Evolutionary conservation across 2,888 invertebrate genomes (phyloP).

Genomic region (Apotomis turbidana): DNA sequence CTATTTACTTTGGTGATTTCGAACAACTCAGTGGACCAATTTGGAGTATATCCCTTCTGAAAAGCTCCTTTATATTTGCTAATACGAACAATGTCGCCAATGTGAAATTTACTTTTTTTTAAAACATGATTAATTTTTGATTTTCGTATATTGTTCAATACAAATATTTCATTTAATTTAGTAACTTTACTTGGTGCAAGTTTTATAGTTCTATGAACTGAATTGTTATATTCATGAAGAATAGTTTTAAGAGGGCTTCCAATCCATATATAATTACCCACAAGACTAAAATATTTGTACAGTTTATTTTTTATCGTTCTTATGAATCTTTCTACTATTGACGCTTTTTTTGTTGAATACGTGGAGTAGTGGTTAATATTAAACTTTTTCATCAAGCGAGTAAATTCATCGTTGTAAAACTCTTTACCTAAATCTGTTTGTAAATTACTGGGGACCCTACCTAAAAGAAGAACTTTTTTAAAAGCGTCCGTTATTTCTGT

Average conservation of each 20-base stretch:
- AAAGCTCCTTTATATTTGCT: constrained; percentile 4
- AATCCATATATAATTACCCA: constrained; percentile 37
- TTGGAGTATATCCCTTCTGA: background rate
- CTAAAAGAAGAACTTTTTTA: background rate
- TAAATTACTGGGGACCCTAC: constrained; percentile 7
- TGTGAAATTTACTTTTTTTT: constrained; percentile 7
- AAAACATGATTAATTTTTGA: no score
- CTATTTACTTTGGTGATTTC: background rate
- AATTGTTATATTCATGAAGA: constrained; percentile 6
- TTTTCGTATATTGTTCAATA: background rate
- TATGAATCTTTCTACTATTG: constrained; percentile 43
- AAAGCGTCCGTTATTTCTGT: background rate
- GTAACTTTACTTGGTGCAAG: background rate
- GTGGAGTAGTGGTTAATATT: constrained; percentile 41
- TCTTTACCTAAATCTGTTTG: constrained; percentile 46
- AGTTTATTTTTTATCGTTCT: constrained; percentile 41
- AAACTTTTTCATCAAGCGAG: constrained; percentile 9
- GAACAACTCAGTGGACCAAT: constrained; percentile 5
- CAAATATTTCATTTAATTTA: background rate
- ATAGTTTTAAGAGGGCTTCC: background rate
- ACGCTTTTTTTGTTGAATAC: constrained; percentile 39
- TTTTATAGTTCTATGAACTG: constrained; percentile 4
- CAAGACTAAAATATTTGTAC: constrained; percentile 33
- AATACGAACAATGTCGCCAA: constrained; percentile 2
- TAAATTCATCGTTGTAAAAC: constrained; percentile 42